A percentile compares a stretch with the other conserved stretches of the same genome.
Conservation (phyloP, 2,113 vertebrate genomes). For the Pantherophis guttatus region DNA sequence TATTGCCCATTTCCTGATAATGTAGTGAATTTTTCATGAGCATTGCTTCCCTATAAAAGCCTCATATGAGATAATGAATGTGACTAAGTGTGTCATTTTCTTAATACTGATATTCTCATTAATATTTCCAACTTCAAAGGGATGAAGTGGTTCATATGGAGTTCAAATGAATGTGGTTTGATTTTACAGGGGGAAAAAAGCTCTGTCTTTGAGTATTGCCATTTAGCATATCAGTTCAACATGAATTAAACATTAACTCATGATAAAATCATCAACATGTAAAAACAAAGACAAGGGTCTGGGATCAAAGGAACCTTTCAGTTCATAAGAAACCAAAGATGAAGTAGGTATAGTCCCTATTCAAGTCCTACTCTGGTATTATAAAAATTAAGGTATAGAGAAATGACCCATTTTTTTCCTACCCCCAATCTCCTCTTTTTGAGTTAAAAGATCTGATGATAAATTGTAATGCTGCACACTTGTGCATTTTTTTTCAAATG, state of each 20-base stretch:
- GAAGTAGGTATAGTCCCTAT: neutral
- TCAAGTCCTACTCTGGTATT: neutral
- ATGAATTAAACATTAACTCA: slow-evolving; percentile 67
- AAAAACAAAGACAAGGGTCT: slow-evolving; percentile 56
- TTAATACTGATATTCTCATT: slow-evolving; percentile 50
- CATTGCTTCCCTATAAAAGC: slow-evolving; percentile 34
- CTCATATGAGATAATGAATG: slow-evolving; percentile 41
- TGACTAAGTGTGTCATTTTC: slow-evolving; percentile 38
- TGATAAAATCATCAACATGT: slow-evolving; percentile 70
- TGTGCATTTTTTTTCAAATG: neutral
- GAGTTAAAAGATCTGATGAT: neutral
- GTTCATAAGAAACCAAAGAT: slow-evolving; percentile 59
- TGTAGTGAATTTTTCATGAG: slow-evolving; percentile 1
- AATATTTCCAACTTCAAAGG: slow-evolving; percentile 53
- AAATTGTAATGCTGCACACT: neutral
- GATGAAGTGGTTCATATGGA: slow-evolving; percentile 53
- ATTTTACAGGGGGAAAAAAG: slow-evolving; percentile 45
- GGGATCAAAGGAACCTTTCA: slow-evolving; percentile 62
- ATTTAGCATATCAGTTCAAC: slow-evolving; percentile 57
- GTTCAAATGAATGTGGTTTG: slow-evolving; percentile 58
- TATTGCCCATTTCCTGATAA: slow-evolving; percentile 23
- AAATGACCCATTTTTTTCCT: neutral
- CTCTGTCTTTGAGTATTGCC: slow-evolving; percentile 53
- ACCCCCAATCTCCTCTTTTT: neutral
- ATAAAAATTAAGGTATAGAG: neutral